phyloP scores from a whole-genome alignment of 2,797 vertebrate species.

The Danio aesculapii region DNA sequence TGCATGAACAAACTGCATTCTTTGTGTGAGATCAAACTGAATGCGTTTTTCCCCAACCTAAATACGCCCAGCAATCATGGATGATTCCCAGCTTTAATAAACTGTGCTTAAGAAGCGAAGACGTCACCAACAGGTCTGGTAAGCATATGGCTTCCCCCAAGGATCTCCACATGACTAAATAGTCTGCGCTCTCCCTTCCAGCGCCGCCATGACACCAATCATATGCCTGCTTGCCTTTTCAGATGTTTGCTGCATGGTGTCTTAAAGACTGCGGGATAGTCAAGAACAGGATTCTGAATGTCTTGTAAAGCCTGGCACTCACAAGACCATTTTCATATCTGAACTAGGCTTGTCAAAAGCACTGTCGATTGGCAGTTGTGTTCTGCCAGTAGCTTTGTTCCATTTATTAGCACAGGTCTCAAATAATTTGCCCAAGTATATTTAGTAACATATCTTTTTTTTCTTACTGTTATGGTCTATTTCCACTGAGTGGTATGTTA shows the following conservation, averaged over 20 bases:
- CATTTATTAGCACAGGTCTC: too few species aligned
- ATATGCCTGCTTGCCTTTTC: constrained; percentile 12
- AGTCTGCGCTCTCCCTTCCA: not conserved
- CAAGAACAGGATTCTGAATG: not conserved
- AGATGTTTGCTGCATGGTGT: not conserved
- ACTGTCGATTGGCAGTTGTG: too few species aligned
- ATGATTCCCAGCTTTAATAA: not conserved
- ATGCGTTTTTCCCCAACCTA: not conserved
- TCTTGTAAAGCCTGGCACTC: too few species aligned
- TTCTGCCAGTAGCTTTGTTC: too few species aligned
- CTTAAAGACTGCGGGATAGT: not conserved
- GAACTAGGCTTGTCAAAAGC: too few species aligned
- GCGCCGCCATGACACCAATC: not conserved
- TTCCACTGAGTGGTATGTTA: too few species aligned
- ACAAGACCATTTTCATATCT: not conserved
- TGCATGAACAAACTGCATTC: not conserved
- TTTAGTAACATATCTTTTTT: too few species aligned
- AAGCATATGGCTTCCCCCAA: constrained; percentile 50
- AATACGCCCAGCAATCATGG: not conserved
- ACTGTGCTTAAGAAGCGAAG: not conserved
- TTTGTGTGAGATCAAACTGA: not conserved
- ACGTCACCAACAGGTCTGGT: constrained; percentile 38
- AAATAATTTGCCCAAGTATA: too few species aligned
- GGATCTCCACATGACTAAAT: constrained; percentile 33
- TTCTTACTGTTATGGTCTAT: too few species aligned